Evolutionary conservation across 2,113 vertebrate genomes (phyloP).

Genomic region (Bos javanicus): DNA sequence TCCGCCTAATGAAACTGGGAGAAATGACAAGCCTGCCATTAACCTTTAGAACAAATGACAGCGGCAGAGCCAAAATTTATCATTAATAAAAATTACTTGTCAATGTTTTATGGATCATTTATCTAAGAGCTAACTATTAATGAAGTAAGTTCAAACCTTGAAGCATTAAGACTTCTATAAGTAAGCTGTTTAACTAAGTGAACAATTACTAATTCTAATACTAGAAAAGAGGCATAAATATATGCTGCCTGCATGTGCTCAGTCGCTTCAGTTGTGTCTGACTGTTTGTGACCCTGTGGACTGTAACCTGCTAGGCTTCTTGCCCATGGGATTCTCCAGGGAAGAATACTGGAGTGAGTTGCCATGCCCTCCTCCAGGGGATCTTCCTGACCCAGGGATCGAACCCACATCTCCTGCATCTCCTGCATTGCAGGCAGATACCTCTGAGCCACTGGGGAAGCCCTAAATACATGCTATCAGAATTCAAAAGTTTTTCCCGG

Average conservation of each 20-base stretch:
- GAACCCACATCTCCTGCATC: not conserved
- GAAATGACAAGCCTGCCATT: constrained; percentile 36
- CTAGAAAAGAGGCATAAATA: not conserved
- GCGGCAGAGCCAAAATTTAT: constrained; percentile 14
- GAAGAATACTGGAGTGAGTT: not conserved
- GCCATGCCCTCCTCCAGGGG: not conserved
- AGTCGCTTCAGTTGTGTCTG: not conserved
- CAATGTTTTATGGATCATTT: constrained; percentile 30
- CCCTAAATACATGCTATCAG: not conserved
- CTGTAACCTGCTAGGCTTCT: not conserved
- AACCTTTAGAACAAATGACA: constrained; percentile 45
- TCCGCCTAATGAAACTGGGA: constrained; percentile 2
- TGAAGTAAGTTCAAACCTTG: not conserved
- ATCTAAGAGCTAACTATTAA: constrained; percentile 46
- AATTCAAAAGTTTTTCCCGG: not conserved
- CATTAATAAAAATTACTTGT: constrained; percentile 22
- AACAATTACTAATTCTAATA: constrained; percentile 24
- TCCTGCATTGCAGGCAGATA: not conserved
- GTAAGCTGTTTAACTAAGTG: constrained; percentile 7
- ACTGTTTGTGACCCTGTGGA: not conserved
- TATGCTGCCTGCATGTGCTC: not conserved
- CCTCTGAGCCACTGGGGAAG: not conserved
- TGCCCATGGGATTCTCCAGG: not conserved
- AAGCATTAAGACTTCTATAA: constrained; percentile 1
- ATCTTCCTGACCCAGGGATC: not conserved